Base-by-base conservation (phyloP, 2,888 invertebrate genomes). In the Aleiodes testaceus region DNA sequence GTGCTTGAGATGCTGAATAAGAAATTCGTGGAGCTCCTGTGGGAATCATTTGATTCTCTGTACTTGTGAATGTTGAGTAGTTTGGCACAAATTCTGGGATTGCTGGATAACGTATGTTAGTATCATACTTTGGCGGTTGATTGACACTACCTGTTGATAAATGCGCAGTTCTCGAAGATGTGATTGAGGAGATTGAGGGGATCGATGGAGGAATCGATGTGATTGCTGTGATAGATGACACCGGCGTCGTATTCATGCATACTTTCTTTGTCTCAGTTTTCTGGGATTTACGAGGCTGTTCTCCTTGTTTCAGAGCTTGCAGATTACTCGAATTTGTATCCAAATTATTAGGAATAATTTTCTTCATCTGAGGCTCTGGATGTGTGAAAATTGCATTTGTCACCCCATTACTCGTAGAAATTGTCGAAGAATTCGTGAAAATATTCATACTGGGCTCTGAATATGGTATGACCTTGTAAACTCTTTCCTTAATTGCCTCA, bases 401-500 rank as follows among this genome's bases (percentile, higher is more conserved):
- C 2, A 42, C 49, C 16, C 74, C 69, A 73, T 72, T 76, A 6
- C 6, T 22, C 2, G 75, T 64, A 22, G 71, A 70, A 20, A 73
- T 74, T 6, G 70, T 55, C 1, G 75, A 18, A 16, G 74, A 75
- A 47, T 70, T 67, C 6, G 66, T 18, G 16, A 66, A 42, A 14
- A 68, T 72, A 14, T 72, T 66, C 0, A 52, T 42, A 7, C 1
- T 20, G 1, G 74, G 30, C 47, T 76, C 75, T 16, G 80, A 74
- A 22, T 74, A 75, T 36, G 81, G 84, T 3, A 85, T 80, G 14
- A 87, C 81, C 72, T 86, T 87, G 59, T 82, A 77, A 55, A 76
- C 81, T 0, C 84, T 78, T 53, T 87, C 87, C 42, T 84, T 83
- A 7, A 86, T 66, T 6, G 80, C 80, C 59, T 87, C 85, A 14